These are phyloP conservation scores for Polydrusus tereticollis DNA, from an alignment of 2,888 invertebrate genomes.

Conservation along the genomic window DNA sequence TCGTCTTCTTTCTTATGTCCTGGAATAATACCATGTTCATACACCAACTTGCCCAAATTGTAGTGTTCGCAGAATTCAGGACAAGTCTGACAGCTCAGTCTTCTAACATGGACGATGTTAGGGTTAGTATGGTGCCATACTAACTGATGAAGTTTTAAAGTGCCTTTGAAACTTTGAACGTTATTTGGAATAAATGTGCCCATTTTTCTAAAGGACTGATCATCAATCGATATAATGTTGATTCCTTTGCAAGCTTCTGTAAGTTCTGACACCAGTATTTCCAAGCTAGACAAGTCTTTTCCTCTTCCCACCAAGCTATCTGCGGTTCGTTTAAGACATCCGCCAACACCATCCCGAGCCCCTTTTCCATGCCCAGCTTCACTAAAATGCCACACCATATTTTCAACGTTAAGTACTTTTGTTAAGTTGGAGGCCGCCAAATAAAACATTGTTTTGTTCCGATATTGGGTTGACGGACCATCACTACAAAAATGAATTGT, in stretches of 20 bases:
- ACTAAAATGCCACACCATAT: slow-evolving; percentile 32
- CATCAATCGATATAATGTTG: too few relatives aligned
- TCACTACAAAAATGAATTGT: slow-evolving; percentile 39
- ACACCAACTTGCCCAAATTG: too few relatives aligned
- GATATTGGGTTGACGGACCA: slow-evolving; percentile 40
- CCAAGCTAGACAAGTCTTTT: too few relatives aligned
- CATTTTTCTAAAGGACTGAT: background rate
- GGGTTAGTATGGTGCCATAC: too few relatives aligned
- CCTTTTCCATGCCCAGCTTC: slow-evolving; percentile 41
- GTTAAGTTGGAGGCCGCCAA: slow-evolving; percentile 19
- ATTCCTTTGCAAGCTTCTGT: too few relatives aligned
- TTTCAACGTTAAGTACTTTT: slow-evolving; percentile 17
- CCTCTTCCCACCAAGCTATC: slow-evolving; percentile 4
- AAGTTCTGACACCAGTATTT: too few relatives aligned
- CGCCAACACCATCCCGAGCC: slow-evolving; percentile 39
- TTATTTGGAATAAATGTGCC: background rate
- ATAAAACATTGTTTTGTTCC: slow-evolving; percentile 39
- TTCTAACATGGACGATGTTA: too few relatives aligned
- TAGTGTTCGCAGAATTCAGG: slow-evolving; percentile 14
- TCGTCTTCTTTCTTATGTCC: too few relatives aligned
- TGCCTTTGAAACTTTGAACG: too few relatives aligned
- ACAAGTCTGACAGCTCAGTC: slow-evolving; percentile 1
- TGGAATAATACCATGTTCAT: background rate
- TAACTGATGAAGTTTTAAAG: too few relatives aligned
- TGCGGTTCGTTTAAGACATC: slow-evolving; percentile 32